Evolutionary conservation across 2,113 vertebrate species (phyloP), one percentile per base, ranked within the genome.

Genomic region (Cyanoliseus patagonus): DNA sequence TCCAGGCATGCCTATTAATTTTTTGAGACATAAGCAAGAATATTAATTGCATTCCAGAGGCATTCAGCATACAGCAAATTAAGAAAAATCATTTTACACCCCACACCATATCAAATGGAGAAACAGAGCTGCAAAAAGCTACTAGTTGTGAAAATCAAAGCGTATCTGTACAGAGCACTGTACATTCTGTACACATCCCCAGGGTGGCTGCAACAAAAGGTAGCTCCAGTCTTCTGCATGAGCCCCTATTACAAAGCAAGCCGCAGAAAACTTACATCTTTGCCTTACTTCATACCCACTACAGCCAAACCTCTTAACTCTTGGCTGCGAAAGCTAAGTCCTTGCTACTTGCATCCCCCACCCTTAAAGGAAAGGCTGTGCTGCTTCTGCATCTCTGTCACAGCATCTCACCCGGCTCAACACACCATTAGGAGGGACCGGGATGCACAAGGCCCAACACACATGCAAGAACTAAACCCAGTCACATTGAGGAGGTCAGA

Each of bases 281-380:
- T 2, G 1, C 41, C 18, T 69, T 42, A 4, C 31, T 73, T 52
- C 17, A 4, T 63, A 72, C 57, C 57, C 28, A 13, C 35, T 80
- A 51, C 55, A 81, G 47, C 52, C 44, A 47, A 27, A 30, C 30
- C 51, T 63, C 57, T 20, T 12, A 35, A 28, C 63, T 73, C 53
- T 25, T 37, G 33, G 47, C 84, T 87, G 70, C 63, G 68, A 95
- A 76, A 77, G 33, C 49, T 12, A 52, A 81, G 35, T 46, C 30
- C 66, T 76, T 74, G 80, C 70, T 96, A 95, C 92, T 95, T 90
- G 95, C 90, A 94, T 92, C 28, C 39, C 64, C 62, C 77, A 67
- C 9, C 72, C 85, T 88, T 80, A 91, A 83, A 92, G 63, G 25
- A 27, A 75, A 93, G 66, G 44, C 35, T 33, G 62, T 72, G 92